Evolutionary conservation across 2,797 vertebrate species (phyloP).

Genomic region (Acrossocheilus wenchowensis): DNA sequence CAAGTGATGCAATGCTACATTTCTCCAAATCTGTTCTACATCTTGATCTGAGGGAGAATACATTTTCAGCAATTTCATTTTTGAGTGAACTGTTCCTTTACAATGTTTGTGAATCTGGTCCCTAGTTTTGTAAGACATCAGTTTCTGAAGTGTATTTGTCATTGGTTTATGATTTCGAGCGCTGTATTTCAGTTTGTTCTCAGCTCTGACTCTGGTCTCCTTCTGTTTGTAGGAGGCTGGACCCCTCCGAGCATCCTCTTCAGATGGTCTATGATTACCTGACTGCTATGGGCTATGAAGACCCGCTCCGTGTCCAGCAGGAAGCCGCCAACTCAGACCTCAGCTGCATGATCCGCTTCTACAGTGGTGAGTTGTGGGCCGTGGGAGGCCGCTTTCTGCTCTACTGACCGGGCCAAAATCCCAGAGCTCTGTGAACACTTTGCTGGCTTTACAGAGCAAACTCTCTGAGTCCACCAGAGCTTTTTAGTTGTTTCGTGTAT

Average conservation of each 20-base stretch:
- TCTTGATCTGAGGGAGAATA: neutral
- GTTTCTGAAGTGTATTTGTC: neutral
- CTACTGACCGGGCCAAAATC: neutral
- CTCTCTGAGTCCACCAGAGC: neutral
- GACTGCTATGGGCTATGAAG: slow-evolving; percentile 85
- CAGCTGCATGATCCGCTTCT: slow-evolving; percentile 96
- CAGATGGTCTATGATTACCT: slow-evolving; percentile 95
- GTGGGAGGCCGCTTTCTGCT: neutral
- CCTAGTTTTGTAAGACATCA: neutral
- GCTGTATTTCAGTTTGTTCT: neutral
- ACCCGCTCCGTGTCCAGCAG: slow-evolving; percentile 87
- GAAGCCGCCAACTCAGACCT: slow-evolving; percentile 94
- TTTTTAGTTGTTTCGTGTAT: neutral
- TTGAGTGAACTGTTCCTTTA: neutral
- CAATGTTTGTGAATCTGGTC: neutral
- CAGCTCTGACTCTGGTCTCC: neutral
- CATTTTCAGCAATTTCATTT: neutral
- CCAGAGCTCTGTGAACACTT: slow-evolving; percentile 1
- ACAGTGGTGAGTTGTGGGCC: slow-evolving; percentile 85
- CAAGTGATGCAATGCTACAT: neutral
- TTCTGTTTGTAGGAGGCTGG: slow-evolving; percentile 83
- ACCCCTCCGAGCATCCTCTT: slow-evolving; percentile 87
- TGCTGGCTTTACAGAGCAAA: slow-evolving; percentile 22
- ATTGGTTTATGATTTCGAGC: neutral
- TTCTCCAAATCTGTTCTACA: neutral